These are phyloP conservation scores for Clarias pachynema DNA, from an alignment of 2,797 vertebrate genomes.

Conservation along the genomic window DNA sequence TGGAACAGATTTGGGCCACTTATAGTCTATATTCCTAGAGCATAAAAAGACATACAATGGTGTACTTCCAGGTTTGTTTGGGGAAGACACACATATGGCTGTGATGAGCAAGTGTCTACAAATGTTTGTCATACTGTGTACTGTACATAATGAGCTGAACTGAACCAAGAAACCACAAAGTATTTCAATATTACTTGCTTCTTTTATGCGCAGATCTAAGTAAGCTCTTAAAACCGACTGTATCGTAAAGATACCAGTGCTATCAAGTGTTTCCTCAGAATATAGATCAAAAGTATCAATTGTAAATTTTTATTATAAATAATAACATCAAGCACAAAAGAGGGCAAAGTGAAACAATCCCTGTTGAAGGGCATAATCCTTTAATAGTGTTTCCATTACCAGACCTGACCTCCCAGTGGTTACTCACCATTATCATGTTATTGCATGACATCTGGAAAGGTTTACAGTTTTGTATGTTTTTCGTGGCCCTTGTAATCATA, in stretches of 20 bases:
- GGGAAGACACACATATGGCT: neutral
- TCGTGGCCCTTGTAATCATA: conserved; percentile 63
- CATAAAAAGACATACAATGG: neutral
- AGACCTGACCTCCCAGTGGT: conserved; percentile 50
- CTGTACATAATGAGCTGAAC: neutral
- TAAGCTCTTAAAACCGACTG: neutral
- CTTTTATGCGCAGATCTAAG: neutral
- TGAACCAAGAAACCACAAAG: neutral
- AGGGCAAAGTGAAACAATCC: conserved; percentile 36
- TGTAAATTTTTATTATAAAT: no score
- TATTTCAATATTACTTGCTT: neutral
- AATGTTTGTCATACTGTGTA: neutral
- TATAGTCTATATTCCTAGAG: neutral
- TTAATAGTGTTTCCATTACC: conserved; percentile 64
- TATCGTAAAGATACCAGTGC: neutral
- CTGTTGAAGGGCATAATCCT: conserved; percentile 65
- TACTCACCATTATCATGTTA: conserved; percentile 65
- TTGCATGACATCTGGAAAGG: conserved; percentile 76
- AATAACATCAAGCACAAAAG: conserved; percentile 25
- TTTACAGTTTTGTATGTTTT: conserved; percentile 66
- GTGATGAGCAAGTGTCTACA: neutral
- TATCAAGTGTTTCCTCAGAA: neutral
- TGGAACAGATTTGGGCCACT: neutral
- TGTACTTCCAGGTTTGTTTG: neutral
- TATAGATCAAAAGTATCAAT: neutral